Conservation (phyloP, 2,113 vertebrate genomes). For the Hypanus sabinus region DNA sequence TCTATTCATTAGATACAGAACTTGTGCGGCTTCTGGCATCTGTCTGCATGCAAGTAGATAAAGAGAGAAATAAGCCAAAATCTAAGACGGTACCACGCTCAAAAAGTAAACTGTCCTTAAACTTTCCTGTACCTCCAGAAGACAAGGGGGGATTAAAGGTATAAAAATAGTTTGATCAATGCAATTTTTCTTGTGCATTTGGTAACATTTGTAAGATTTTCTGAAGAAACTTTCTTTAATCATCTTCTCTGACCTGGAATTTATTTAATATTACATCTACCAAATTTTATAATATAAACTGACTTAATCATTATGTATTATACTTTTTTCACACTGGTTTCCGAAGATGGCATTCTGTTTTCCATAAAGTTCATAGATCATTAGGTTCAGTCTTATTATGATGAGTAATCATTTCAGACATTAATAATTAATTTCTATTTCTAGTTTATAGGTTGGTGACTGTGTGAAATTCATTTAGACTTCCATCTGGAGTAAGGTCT, state of each 20-base stretch:
- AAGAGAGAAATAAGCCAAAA: constrained; percentile 72
- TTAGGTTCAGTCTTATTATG: not conserved
- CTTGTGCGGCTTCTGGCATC: constrained; percentile 86
- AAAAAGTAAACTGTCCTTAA: constrained; percentile 70
- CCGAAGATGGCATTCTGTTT: not conserved
- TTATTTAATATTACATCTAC: not conserved
- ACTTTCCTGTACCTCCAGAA: constrained; percentile 70
- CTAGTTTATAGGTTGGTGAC: not conserved
- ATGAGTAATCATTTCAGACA: not conserved
- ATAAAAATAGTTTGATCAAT: constrained; percentile 20
- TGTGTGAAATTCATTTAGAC: not conserved
- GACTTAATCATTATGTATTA: not conserved
- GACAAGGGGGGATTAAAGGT: constrained; percentile 92
- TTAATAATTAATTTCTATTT: not conserved
- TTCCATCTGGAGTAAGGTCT: not conserved
- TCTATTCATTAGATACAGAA: constrained; percentile 72
- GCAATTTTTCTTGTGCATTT: not conserved
- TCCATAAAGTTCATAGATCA: not conserved
- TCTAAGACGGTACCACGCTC: constrained; percentile 55
- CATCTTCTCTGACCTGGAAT: not conserved
- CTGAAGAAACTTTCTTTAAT: no score
- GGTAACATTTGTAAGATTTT: not conserved
- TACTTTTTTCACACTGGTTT: not conserved
- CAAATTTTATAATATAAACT: not conserved
- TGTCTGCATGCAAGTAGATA: constrained; percentile 91